Conservation (phyloP, 2,113 vertebrate species). For the Erpornis zantholeuca region DNA sequence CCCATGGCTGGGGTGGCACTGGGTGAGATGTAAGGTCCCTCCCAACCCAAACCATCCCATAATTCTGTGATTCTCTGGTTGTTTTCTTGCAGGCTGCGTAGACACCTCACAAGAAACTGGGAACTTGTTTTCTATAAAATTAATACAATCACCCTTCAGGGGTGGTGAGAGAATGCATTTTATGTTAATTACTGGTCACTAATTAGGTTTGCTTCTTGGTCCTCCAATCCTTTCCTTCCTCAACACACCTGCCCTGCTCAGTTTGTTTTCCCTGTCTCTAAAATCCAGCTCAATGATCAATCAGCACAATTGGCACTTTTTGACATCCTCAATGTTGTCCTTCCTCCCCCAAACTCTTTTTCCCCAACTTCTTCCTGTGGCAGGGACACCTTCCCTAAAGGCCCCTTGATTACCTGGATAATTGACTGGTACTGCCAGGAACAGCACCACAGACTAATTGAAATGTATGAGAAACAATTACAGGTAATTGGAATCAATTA, state of each 20-base stretch:
- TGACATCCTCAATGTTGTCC: background rate
- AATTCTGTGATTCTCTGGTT: background rate
- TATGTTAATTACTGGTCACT: background rate
- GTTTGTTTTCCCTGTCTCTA: background rate
- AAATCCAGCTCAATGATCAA: background rate
- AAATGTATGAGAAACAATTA: conserved; percentile 78
- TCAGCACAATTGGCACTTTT: background rate
- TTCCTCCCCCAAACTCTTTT: background rate
- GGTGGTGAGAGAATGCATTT: background rate
- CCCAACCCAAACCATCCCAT: background rate
- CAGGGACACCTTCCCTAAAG: conserved; percentile 22
- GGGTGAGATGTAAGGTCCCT: background rate
- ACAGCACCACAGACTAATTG: conserved; percentile 66
- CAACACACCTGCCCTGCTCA: background rate
- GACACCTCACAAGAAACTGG: background rate
- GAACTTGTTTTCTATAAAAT: background rate
- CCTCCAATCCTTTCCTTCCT: background rate
- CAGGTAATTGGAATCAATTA: conserved; percentile 77
- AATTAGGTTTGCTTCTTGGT: background rate
- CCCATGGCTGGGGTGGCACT: background rate
- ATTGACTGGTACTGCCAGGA: conserved; percentile 21
- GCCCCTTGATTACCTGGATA: background rate
- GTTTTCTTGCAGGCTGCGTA: background rate
- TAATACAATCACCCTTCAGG: background rate
- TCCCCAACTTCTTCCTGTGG: background rate